These are phyloP conservation scores for Chrysogorgia sp. DNA, from an alignment of 92 coral and sea anemone genomes.

Conservation along the genomic window DNA sequence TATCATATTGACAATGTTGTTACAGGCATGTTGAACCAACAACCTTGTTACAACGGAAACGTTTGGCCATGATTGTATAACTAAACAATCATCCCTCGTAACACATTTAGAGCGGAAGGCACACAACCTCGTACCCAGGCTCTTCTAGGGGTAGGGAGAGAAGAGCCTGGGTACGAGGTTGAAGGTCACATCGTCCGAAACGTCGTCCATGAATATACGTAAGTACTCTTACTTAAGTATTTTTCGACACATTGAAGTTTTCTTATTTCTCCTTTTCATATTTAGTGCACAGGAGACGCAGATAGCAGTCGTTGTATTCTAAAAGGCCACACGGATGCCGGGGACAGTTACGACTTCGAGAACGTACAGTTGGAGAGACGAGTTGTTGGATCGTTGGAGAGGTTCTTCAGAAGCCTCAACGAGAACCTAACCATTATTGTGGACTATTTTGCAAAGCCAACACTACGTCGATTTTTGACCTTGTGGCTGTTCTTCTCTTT, in stretches of 20 bases:
- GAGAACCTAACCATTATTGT: not conserved
- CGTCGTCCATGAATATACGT: too few species aligned
- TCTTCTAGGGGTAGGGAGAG: too few species aligned
- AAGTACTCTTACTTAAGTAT: too few species aligned
- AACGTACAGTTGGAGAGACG: not conserved
- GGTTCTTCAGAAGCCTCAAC: slow-evolving; percentile 10
- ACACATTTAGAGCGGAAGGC: too few species aligned
- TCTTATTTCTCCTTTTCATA: not conserved
- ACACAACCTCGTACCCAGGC: too few species aligned
- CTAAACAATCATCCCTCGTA: too few species aligned
- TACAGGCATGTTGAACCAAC: too few species aligned
- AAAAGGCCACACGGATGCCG: not conserved
- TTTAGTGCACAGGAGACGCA: slow-evolving; percentile 12
- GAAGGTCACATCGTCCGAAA: too few species aligned
- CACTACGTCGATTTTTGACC: not conserved
- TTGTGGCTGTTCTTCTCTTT: slow-evolving; percentile 6
- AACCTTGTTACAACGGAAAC: too few species aligned
- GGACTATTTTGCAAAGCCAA: not conserved
- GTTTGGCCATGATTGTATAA: too few species aligned
- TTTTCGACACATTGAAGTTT: not conserved
- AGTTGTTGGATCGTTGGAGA: not conserved
- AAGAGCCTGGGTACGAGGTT: too few species aligned
- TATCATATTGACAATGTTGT: too few species aligned
- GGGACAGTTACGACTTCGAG: not conserved
- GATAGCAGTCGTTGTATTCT: slow-evolving; percentile 15